These are phyloP conservation scores for Lynx canadensis DNA, from an alignment of 2,113 vertebrate species.

Conservation along the genomic window DNA sequence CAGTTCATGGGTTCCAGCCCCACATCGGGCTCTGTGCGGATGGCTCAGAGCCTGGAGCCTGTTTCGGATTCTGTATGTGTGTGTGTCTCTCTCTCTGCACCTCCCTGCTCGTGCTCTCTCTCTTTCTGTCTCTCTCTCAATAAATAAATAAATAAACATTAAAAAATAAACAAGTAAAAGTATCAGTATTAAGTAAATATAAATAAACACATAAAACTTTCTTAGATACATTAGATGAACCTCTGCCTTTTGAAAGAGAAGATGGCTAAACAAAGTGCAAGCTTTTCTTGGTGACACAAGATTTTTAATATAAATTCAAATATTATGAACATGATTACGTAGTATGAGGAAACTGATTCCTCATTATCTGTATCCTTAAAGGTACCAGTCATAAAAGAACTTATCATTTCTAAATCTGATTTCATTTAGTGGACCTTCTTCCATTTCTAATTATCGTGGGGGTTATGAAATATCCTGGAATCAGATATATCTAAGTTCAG, in stretches of 20 bases:
- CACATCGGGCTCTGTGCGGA: too few relatives aligned
- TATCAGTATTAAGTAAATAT: background rate
- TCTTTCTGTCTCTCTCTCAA: too few relatives aligned
- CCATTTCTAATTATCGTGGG: background rate
- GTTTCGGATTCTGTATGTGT: too few relatives aligned
- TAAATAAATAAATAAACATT: too few relatives aligned
- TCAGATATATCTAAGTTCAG: background rate
- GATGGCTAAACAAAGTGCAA: background rate
- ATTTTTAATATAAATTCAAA: slow-evolving; percentile 11
- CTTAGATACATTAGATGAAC: background rate
- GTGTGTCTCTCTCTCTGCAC: too few relatives aligned
- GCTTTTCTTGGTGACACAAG: background rate
- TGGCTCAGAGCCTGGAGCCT: too few relatives aligned
- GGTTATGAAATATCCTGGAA: background rate
- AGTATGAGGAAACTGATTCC: background rate
- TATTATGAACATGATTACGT: background rate
- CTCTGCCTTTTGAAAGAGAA: background rate
- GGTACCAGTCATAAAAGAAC: background rate
- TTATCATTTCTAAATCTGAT: background rate
- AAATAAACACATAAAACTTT: slow-evolving; percentile 9
- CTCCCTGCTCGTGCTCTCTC: too few relatives aligned
- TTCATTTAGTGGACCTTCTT: background rate
- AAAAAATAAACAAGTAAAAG: background rate
- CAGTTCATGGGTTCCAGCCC: too few relatives aligned
- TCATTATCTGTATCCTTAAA: background rate